These are phyloP conservation scores for Gobionotothen gibberifrons DNA, from an alignment of 2,797 vertebrate species.

Conservation along the genomic window DNA sequence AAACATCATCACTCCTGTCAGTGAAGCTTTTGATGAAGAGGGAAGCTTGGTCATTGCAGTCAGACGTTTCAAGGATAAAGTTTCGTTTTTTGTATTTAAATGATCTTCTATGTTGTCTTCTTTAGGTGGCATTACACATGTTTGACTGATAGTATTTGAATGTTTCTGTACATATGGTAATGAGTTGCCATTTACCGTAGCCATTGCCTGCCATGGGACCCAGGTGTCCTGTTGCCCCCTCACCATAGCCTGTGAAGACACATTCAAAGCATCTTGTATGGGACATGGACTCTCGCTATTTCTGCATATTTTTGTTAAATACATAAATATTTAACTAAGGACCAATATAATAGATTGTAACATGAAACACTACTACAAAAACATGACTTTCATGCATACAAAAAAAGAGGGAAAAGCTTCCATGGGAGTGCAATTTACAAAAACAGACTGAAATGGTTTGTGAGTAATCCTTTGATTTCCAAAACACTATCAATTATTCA, in stretches of 20 bases:
- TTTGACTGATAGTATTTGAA: neutral
- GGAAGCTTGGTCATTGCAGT: neutral
- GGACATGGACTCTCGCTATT: neutral
- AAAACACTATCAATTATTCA: slow-evolving; percentile 20
- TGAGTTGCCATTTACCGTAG: slow-evolving; percentile 55
- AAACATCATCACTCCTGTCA: neutral
- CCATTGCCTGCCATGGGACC: slow-evolving; percentile 65
- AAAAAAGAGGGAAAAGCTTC: neutral
- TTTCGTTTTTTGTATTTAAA: slow-evolving; percentile 11
- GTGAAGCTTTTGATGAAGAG: neutral
- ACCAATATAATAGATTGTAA: neutral
- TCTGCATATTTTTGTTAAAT: neutral
- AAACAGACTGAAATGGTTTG: slow-evolving; percentile 5
- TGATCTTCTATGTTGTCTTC: neutral
- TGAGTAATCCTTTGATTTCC: neutral
- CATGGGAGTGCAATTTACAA: neutral
- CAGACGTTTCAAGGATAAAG: slow-evolving; percentile 11
- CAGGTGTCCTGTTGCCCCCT: slow-evolving; percentile 66
- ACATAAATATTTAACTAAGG: neutral
- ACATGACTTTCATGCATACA: slow-evolving; percentile 1
- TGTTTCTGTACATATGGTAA: neutral
- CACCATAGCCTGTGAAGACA: slow-evolving; percentile 69
- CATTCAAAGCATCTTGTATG: slow-evolving; percentile 3
- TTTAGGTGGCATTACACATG: neutral
- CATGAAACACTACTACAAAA: too few species aligned